Conservation (phyloP, 2,888 invertebrate genomes). For the Bimastos eiseni region DNA sequence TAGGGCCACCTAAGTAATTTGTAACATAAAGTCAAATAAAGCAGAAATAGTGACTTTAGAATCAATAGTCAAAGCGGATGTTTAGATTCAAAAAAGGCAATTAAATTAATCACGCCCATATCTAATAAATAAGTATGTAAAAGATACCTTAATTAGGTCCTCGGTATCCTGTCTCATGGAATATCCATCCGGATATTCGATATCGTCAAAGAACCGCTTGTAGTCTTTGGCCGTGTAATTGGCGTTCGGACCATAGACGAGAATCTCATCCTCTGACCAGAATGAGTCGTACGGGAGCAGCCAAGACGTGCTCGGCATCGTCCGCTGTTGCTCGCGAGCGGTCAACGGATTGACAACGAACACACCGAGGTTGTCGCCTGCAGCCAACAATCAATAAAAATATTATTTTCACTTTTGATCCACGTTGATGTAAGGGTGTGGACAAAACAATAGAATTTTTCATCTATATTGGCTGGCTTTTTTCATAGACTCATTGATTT, state of each 20-base stretch:
- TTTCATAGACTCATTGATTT: too few relatives aligned
- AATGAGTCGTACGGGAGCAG: constrained; percentile 84
- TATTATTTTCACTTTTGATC: too few relatives aligned
- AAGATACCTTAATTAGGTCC: constrained; percentile 47
- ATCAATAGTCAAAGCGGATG: too few relatives aligned
- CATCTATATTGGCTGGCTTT: too few relatives aligned
- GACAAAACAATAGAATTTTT: too few relatives aligned
- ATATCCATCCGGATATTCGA: constrained; percentile 52
- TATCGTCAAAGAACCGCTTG: constrained; percentile 54
- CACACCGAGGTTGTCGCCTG: constrained; percentile 27
- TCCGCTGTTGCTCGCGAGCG: constrained; percentile 84
- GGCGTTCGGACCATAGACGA: constrained; percentile 46
- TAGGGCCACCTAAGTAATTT: too few relatives aligned
- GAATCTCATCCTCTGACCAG: constrained; percentile 72
- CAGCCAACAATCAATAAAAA: neutral
- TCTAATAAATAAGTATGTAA: too few relatives aligned
- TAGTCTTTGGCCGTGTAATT: constrained; percentile 60
- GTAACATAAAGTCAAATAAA: too few relatives aligned
- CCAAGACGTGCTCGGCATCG: constrained; percentile 93
- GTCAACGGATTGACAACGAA: constrained; percentile 69
- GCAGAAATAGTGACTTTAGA: too few relatives aligned
- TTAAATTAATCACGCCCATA: too few relatives aligned
- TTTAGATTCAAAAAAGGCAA: too few relatives aligned
- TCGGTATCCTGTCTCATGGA: constrained; percentile 54
- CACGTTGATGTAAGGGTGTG: too few relatives aligned